phyloP scores from a whole-genome alignment of 1,140 invertebrate species.

The Metopolophium dirhodum region DNA sequence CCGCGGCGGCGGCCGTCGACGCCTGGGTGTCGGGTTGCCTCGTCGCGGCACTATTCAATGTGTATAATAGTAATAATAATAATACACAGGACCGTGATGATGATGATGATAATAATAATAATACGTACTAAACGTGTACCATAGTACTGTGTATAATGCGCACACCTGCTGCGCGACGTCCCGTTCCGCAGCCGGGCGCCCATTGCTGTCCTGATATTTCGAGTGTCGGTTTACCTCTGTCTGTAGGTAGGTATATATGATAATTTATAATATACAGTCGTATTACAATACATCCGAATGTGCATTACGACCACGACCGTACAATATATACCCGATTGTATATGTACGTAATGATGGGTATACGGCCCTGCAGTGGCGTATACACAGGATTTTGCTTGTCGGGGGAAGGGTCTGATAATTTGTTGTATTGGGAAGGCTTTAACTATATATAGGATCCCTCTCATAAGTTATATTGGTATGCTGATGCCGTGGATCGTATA shows the following conservation, averaged over 20 bases:
- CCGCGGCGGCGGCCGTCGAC: not conserved
- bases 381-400: too few species aligned
- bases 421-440: not conserved
- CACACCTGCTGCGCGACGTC: conserved; percentile 8
- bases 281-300: not conserved
- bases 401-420: not conserved
- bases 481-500: too few species aligned
- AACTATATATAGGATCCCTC: not conserved
- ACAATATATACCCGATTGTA: not conserved
- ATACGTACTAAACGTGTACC: not conserved
- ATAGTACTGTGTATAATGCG: not conserved
- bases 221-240: not conserved
- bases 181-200: conserved; percentile 13
- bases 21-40: not conserved
- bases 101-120: not conserved
- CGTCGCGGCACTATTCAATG: not conserved
- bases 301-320: not conserved
- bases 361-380: too few species aligned
- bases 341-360: not conserved
- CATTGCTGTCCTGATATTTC: not conserved
- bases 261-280: too few species aligned
- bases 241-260: too few species aligned
- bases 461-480: not conserved
- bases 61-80: not conserved
- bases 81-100: not conserved